A percentile compares a stretch with the other conserved stretches of the same genome.
phyloP scores from a whole-genome alignment of 2,113 vertebrate species.

The Ursus arctos region DNA sequence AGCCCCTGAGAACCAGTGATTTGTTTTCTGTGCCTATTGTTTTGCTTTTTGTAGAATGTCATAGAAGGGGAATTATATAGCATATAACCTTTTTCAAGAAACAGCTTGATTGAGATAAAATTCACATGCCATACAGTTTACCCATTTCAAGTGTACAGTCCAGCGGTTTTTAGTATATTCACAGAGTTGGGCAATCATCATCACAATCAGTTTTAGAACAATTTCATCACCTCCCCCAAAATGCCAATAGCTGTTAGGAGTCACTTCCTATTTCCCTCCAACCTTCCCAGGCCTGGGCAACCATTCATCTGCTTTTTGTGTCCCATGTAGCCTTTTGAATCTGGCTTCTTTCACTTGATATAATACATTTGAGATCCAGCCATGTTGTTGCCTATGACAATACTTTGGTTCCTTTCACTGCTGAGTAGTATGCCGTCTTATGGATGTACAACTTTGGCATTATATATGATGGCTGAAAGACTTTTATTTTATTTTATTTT shows the following conservation, averaged over 20 bases:
- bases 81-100: not conserved
- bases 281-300: not conserved
- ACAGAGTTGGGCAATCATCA: not conserved
- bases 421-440: not conserved
- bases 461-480: not conserved
- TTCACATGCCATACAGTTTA: not conserved
- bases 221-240: not conserved
- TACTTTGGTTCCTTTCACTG: not conserved
- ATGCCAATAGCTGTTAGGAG: not conserved
- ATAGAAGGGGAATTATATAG: not conserved
- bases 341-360: not conserved
- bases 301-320: not conserved
- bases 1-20: not conserved
- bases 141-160: not conserved
- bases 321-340: not conserved
- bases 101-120: not conserved
- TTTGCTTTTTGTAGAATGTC: not conserved
- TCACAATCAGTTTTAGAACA: not conserved
- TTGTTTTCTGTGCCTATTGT: not conserved
- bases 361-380: not conserved
- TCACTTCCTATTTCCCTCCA: not conserved
- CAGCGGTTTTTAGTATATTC: not conserved
- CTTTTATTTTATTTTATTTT: not conserved
- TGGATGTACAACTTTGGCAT: not conserved
- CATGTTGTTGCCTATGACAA: not conserved